phyloP scores from a whole-genome alignment of 2,797 vertebrate genomes.

The Galagoides demidoff region DNA sequence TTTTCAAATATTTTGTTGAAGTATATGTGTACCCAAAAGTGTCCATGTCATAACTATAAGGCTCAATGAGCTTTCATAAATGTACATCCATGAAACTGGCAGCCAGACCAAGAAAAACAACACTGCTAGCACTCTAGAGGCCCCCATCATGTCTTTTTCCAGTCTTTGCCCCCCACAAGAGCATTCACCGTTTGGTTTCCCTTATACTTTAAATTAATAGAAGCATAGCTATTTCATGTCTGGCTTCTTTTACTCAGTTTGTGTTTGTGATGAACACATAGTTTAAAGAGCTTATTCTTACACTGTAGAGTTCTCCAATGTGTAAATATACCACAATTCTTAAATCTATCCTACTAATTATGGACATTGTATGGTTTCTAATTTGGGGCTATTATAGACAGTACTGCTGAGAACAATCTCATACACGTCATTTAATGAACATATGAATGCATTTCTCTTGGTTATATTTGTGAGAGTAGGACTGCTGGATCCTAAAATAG shows the following conservation, averaged over 20 bases:
- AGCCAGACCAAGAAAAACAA: not conserved
- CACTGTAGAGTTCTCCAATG: not conserved
- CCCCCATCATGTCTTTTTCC: not conserved
- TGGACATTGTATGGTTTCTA: not conserved
- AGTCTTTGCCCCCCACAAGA: not conserved
- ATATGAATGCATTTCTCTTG: not conserved
- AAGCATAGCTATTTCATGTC: not conserved
- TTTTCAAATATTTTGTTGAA: constrained; percentile 36
- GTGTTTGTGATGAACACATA: not conserved
- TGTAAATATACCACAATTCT: not conserved
- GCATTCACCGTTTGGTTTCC: not conserved
- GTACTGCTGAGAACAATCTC: not conserved
- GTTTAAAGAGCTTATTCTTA: not conserved
- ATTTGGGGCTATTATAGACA: not conserved
- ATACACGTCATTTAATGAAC: not conserved
- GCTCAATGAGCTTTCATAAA: not conserved
- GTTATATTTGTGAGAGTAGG: not conserved
- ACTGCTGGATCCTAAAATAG: not conserved
- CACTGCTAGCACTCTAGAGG: not conserved
- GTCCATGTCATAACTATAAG: not conserved
- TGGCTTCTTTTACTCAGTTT: not conserved
- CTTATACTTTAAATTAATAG: not conserved
- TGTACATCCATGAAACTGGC: not conserved
- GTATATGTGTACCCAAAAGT: not conserved
- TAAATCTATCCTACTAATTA: not conserved